Conservation (phyloP, 2,113 vertebrate species). For the Dicrurus megarhynchus region DNA sequence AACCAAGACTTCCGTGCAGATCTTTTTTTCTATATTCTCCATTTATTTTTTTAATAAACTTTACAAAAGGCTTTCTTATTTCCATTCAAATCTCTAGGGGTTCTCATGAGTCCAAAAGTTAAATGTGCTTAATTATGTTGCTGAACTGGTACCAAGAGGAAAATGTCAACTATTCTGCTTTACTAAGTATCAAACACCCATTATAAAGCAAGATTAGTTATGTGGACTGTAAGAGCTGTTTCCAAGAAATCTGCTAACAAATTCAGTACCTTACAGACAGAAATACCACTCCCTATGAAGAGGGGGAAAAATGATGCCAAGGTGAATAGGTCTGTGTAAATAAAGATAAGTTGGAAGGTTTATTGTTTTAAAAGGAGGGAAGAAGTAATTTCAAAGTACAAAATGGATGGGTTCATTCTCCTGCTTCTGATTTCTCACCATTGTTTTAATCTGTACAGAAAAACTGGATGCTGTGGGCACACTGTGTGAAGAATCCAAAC, state of each 20-base stretch:
- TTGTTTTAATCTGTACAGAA: neutral
- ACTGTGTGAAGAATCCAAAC: neutral
- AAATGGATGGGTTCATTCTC: neutral
- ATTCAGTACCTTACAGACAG: neutral
- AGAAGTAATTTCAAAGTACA: neutral
- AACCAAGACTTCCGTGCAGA: neutral
- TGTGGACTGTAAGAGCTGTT: neutral
- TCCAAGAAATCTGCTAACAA: neutral
- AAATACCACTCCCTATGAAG: neutral
- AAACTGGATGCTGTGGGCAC: neutral
- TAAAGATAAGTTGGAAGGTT: constrained; percentile 9
- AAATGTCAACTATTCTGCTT: neutral
- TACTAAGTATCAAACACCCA: neutral
- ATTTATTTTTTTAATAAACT: neutral
- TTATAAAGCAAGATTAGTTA: neutral
- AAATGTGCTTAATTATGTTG: neutral
- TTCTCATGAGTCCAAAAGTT: neutral
- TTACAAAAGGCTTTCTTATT: neutral
- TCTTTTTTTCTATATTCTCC: neutral
- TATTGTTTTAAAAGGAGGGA: neutral
- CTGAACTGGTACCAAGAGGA: neutral
- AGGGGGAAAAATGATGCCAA: neutral
- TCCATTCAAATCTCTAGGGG: neutral
- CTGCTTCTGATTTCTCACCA: neutral
- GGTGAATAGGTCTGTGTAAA: constrained; percentile 12